phyloP scores from a whole-genome alignment of 2,888 invertebrate species.

The Scrobipalpa atriplicella region DNA sequence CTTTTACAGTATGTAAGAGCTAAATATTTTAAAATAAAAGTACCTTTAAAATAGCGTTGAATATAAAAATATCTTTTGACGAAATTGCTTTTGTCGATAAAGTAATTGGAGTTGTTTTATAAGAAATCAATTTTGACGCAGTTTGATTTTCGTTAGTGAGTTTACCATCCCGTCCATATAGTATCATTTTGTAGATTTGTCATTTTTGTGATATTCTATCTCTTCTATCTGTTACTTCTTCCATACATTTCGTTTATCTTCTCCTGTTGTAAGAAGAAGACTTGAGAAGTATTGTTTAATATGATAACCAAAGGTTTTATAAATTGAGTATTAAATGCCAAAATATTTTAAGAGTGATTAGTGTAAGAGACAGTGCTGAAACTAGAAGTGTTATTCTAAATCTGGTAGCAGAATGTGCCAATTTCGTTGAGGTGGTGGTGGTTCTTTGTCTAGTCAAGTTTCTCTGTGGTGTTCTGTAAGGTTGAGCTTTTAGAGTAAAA shows the following conservation, averaged over 20 bases:
- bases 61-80: slow-evolving; percentile 32
- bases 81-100: slow-evolving; percentile 13
- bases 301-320: slow-evolving; percentile 41
- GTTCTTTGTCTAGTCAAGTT: slow-evolving; percentile 57
- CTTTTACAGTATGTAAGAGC: slow-evolving; percentile 19
- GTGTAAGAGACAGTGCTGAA: slow-evolving; percentile 37
- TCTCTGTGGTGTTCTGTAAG: slow-evolving; percentile 59
- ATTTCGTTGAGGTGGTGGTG: slow-evolving; percentile 42
- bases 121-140: slow-evolving; percentile 48
- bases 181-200: slow-evolving; percentile 58
- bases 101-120: slow-evolving; percentile 25
- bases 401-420: slow-evolving; percentile 33
- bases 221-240: slow-evolving; percentile 14
- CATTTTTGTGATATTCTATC: slow-evolving; percentile 41
- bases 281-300: slow-evolving; percentile 25
- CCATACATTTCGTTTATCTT: slow-evolving; percentile 31
- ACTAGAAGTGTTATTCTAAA: slow-evolving; percentile 35
- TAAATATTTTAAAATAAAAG: slow-evolving; percentile 31
- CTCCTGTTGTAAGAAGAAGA: slow-evolving; percentile 67
- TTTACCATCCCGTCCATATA: slow-evolving; percentile 78
- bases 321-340: slow-evolving; percentile 45
- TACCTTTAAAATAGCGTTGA: slow-evolving; percentile 31
- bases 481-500: slow-evolving; percentile 75
- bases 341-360: slow-evolving; percentile 53
- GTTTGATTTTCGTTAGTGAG: slow-evolving; percentile 61